Evolutionary conservation across 1,140 invertebrate species (phyloP).

Genomic region (Zaprionus ornatus): DNA sequence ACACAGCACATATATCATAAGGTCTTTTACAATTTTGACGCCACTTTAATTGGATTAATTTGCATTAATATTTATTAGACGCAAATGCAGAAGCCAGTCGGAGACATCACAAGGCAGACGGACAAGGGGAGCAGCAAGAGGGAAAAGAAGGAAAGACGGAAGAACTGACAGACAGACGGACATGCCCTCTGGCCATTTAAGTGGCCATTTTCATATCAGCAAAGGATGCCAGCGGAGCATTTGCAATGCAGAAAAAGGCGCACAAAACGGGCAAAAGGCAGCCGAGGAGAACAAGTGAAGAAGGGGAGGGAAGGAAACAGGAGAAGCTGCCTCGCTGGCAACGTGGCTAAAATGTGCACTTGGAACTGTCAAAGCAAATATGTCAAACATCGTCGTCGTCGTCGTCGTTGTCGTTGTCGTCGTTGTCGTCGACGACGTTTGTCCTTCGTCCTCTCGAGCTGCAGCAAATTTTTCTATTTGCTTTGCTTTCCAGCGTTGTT

Average conservation of each 20-base stretch:
- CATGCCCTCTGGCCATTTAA: constrained; percentile 65
- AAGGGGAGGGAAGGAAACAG: background rate
- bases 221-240: constrained; percentile 32
- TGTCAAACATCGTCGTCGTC: constrained; percentile 73
- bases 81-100: constrained; percentile 63
- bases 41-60: constrained; percentile 80
- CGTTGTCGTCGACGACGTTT: constrained; percentile 48
- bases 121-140: background rate
- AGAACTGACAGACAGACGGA: constrained; percentile 5
- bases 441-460: constrained; percentile 28
- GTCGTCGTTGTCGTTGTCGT: constrained; percentile 45
- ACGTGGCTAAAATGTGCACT: constrained; percentile 79
- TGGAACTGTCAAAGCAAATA: constrained; percentile 82
- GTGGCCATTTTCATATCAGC: constrained; percentile 70
- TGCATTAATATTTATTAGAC: constrained; percentile 80
- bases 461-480: constrained; percentile 80
- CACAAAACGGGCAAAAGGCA: constrained; percentile 64
- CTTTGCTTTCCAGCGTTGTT: constrained; percentile 78
- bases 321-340: constrained; percentile 23
- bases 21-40: constrained; percentile 79
- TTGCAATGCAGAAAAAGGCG: constrained; percentile 59
- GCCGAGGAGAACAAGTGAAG: constrained; percentile 6
- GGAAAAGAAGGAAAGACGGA: background rate
- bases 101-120: constrained; percentile 23
- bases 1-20: constrained; percentile 51